Percentiles rank a stretch among this genome's conserved stretches.
These are phyloP conservation scores for Chionis minor DNA, from an alignment of 2,113 vertebrate species.

Conservation along the genomic window DNA sequence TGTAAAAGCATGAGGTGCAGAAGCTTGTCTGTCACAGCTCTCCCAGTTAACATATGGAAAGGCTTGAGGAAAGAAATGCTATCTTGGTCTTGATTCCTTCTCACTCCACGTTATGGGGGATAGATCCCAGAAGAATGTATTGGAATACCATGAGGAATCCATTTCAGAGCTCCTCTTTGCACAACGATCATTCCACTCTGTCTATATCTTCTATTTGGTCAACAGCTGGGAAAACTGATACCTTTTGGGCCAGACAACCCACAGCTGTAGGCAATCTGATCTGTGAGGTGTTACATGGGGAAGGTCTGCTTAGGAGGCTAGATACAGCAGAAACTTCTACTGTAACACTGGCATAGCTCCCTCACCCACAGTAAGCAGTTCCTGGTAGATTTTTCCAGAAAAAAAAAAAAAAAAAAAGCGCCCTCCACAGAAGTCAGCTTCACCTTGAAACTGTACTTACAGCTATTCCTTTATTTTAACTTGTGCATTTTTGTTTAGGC, in stretches of 20 bases:
- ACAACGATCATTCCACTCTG: neutral
- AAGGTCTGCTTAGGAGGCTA: neutral
- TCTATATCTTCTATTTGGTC: neutral
- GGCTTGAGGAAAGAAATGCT: neutral
- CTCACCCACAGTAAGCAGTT: neutral
- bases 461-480: neutral
- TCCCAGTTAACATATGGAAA: neutral
- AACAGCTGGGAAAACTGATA: neutral
- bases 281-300: neutral
- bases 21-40: neutral
- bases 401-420: neutral
- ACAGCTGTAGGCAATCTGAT: neutral
- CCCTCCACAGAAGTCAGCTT: neutral
- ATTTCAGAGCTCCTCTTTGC: neutral
- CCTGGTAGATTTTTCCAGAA: neutral
- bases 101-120: neutral
- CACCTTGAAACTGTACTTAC: slow-evolving; percentile 40
- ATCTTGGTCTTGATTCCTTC: neutral
- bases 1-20: neutral
- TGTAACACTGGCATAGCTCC: neutral
- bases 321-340: neutral
- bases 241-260: neutral
- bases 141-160: neutral
- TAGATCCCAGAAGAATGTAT: neutral
- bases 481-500: neutral